phyloP scores from a whole-genome alignment of 2,888 invertebrate species.

The Nemapogon koenigi region DNA sequence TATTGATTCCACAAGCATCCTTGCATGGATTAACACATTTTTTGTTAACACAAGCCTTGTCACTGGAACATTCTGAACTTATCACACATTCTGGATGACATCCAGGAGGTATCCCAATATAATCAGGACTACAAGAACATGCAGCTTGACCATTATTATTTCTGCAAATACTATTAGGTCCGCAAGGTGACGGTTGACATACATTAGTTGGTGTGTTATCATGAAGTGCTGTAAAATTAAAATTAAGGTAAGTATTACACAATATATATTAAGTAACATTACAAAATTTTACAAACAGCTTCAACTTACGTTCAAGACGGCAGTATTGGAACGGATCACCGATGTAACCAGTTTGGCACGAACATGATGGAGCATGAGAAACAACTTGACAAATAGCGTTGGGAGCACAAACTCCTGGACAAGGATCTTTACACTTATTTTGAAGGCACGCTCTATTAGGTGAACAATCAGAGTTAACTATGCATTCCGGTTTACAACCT shows the following conservation, averaged over 20 bases:
- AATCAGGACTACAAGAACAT: constrained; percentile 76
- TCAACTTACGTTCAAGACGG: constrained; percentile 59
- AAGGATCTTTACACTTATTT: constrained; percentile 78
- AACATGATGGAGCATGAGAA: constrained; percentile 73
- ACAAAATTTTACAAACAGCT: background rate
- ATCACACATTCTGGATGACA: constrained; percentile 80
- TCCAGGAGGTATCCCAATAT: constrained; percentile 75
- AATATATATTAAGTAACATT: background rate
- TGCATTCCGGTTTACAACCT: constrained; percentile 76
- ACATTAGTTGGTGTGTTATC: constrained; percentile 59
- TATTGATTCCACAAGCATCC: constrained; percentile 71
- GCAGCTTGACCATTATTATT: constrained; percentile 75
- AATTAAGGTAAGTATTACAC: background rate
- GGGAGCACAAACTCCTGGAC: constrained; percentile 78
- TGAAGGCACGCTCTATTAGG: constrained; percentile 73
- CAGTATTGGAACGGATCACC: constrained; percentile 79
- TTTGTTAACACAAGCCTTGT: constrained; percentile 77
- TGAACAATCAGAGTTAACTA: constrained; percentile 73
- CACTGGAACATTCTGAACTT: constrained; percentile 76
- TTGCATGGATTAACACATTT: constrained; percentile 81
- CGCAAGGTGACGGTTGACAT: constrained; percentile 77
- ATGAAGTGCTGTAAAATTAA: constrained; percentile 28
- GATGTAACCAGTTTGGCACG: constrained; percentile 70
- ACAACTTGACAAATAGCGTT: constrained; percentile 78
- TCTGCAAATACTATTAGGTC: constrained; percentile 77